These are phyloP conservation scores for Semotilus atromaculatus DNA, from an alignment of 2,797 vertebrate genomes.

Conservation along the genomic window DNA sequence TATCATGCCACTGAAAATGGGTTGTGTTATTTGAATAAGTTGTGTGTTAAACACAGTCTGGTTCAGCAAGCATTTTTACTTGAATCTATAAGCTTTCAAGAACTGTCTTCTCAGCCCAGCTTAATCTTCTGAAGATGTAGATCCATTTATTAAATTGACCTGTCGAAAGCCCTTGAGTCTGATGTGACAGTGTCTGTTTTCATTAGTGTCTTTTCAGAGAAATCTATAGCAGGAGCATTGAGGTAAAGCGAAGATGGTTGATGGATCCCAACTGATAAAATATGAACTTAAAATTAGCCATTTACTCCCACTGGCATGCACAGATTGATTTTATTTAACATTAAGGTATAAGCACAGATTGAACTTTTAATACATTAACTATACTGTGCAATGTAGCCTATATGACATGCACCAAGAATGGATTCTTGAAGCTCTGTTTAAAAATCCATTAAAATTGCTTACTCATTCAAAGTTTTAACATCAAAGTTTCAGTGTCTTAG, in stretches of 20 bases:
- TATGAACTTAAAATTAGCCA: not conserved
- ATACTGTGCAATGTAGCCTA: not conserved
- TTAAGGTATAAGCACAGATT: not conserved
- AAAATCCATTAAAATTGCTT: not conserved
- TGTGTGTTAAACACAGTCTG: constrained; percentile 43
- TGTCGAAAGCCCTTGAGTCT: constrained; percentile 12
- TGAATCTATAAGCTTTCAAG: constrained; percentile 27
- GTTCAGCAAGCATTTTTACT: constrained; percentile 34
- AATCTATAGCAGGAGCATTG: constrained; percentile 19
- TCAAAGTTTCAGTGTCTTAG: not conserved
- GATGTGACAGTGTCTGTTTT: constrained; percentile 47
- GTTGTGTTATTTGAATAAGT: constrained; percentile 64
- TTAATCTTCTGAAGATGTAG: constrained; percentile 46
- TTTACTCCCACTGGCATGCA: not conserved
- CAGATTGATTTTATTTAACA: not conserved
- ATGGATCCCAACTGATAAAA: constrained; percentile 6
- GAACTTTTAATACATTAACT: not conserved
- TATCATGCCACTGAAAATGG: constrained; percentile 55
- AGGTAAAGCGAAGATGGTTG: constrained; percentile 13
- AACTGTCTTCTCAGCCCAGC: constrained; percentile 36
- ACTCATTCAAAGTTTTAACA: not conserved
- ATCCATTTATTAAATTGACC: constrained; percentile 45
- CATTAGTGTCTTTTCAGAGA: constrained; percentile 41
- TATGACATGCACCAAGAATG: not conserved
- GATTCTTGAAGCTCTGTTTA: not conserved